Base-by-base conservation (phyloP, 2,888 invertebrate genomes). In the Drosophila quasianomalipes region DNA sequence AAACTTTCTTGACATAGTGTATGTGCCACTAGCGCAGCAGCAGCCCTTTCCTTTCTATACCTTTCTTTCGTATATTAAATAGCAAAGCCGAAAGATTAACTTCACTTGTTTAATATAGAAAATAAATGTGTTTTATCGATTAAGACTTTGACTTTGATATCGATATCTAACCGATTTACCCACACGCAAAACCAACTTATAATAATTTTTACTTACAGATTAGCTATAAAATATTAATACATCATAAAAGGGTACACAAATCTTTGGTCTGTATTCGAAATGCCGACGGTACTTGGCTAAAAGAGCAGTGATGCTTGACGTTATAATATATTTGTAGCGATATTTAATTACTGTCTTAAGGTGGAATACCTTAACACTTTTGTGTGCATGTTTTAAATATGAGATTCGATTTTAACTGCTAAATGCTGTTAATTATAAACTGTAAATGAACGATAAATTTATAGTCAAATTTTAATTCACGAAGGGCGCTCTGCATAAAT, bases 221-320 rank as follows among this genome's bases (percentile, higher is more conserved):
- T 26, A 26, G 22, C 16, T 7, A 7, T 16, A 47, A 26, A 7
- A 1, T 26, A 9, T 47, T 4, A 16, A 7, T 47, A 26, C 26
- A 7, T 7, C 7, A 47, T 26, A 26, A 26, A 9, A 26, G 4
- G 26, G 16, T 16, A 9, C 7, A 26, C 47, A 26, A 26, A 9
- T 9, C 7, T 16, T 7, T 47, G 47, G 14, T 0, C 16, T 47
- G 22, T 47, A 26, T 26, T 9, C 16, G 16, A 14, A 47, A 3
- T 47, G 16, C 7, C 2, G 4, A 16, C 7, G 4, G 9, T 47
- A 26, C 47, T 47, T 47, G 47, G 16, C 16, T 9, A 47, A 39
- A 22, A 31, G 55, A 22, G 16, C 83, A 76, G 47, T 72, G 51
- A 63, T 52, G 81, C 81, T 41, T 60, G 58, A 81, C 72, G 49